phyloP scores from a whole-genome alignment of 1,140 invertebrate species.

The Euura lappo region DNA sequence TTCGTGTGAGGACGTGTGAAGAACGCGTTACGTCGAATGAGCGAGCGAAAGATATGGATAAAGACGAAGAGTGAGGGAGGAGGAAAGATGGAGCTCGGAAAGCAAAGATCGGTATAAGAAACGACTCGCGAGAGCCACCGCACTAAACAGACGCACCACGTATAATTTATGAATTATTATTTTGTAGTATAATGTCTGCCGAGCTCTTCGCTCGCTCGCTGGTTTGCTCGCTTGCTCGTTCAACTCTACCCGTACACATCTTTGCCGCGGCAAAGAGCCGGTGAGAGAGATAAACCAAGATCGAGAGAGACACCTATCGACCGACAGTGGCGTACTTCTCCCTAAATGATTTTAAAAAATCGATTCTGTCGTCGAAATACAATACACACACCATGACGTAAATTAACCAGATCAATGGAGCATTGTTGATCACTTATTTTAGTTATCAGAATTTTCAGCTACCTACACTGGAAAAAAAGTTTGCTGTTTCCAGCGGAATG shows the following conservation, averaged over 20 bases:
- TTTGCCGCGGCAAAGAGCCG: not conserved
- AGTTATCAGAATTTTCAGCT: too few species aligned
- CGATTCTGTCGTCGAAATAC: too few species aligned
- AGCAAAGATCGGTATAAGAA: slow-evolving; percentile 5
- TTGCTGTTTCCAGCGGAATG: too few species aligned
- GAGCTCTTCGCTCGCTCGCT: slow-evolving; percentile 10
- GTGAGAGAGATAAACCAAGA: slow-evolving; percentile 1
- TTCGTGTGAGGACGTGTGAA: not conserved
- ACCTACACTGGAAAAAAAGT: too few species aligned
- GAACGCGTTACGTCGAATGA: not conserved
- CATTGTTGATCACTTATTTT: too few species aligned
- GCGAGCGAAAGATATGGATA: too few species aligned
- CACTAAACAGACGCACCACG: slow-evolving; percentile 45
- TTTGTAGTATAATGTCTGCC: slow-evolving; percentile 49
- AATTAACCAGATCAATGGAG: too few species aligned
- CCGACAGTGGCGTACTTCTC: not conserved
- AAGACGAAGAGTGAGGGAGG: not conserved
- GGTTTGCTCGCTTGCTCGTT: not conserved
- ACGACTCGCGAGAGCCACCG: slow-evolving; percentile 21
- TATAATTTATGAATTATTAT: slow-evolving; percentile 58
- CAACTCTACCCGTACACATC: slow-evolving; percentile 4
- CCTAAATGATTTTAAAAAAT: too few species aligned
- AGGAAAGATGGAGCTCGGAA: not conserved
- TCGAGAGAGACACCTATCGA: not conserved
- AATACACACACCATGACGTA: too few species aligned